Percentiles rank a stretch among this genome's conserved stretches.
phyloP scores from a whole-genome alignment of 2,888 invertebrate genomes.

The Drosophila niveifrons region DNA sequence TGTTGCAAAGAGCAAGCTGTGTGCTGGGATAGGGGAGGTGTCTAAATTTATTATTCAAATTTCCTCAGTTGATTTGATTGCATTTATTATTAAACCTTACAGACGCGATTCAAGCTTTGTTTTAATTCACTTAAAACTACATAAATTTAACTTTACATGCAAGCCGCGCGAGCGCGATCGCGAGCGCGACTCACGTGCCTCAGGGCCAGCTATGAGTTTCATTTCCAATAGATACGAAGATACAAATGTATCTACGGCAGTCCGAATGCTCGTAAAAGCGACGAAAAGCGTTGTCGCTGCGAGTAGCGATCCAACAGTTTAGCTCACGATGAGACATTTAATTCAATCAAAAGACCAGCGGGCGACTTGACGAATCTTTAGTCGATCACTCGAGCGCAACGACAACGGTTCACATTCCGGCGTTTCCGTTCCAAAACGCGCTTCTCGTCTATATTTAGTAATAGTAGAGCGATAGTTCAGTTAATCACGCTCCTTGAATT shows the following conservation, averaged over 20 bases:
- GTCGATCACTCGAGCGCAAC: constrained; percentile 66
- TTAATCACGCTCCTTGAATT: constrained; percentile 31
- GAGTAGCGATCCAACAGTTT: constrained; percentile 33
- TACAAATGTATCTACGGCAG: constrained; percentile 56
- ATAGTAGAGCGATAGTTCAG: constrained; percentile 12
- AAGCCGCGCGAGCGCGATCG: constrained; percentile 22
- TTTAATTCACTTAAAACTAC: constrained; percentile 81
- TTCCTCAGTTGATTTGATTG: constrained; percentile 62
- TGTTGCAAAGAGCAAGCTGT: background rate
- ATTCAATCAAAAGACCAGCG: constrained; percentile 74
- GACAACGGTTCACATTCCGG: constrained; percentile 62
- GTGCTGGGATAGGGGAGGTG: background rate
- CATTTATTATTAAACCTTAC: constrained; percentile 67
- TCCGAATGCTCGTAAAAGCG: constrained; percentile 24
- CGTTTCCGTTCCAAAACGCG: constrained; percentile 1
- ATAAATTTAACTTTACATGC: constrained; percentile 81
- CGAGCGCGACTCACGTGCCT: constrained; percentile 61
- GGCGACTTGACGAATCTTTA: constrained; percentile 61
- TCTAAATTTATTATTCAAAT: constrained; percentile 78
- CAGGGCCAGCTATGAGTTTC: constrained; percentile 53
- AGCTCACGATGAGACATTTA: constrained; percentile 59
- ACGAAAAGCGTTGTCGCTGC: constrained; percentile 27
- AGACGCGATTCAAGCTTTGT: constrained; percentile 59
- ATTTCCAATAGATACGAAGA: constrained; percentile 58
- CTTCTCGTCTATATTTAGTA: constrained; percentile 8